Evolutionary conservation across 2,888 invertebrate genomes (phyloP), one percentile per base, ranked within the genome.

Genomic region (Mythimna loreyi): DNA sequence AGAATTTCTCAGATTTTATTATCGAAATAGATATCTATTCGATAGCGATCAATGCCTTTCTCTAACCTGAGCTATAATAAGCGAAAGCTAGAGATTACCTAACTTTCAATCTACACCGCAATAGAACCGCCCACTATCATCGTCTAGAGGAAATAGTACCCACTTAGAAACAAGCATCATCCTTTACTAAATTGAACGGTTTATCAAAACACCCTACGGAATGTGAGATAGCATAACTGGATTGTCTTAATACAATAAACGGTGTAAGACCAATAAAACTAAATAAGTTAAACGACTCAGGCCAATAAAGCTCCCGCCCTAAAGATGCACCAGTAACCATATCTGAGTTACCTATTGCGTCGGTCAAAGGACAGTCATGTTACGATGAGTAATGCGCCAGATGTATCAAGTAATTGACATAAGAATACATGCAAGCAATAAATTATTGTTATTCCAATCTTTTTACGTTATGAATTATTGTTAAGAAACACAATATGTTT

Each of bases 211-310:
- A 89, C 91, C 91, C 91, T 85, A 90, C 90, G 86, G 86, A 88
- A 87, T 85, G 73, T 83, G 84, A 87, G 89, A 90, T 91, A 91
- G 90, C 89, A 87, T 90, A 89, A 90, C 90, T 85, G 87, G 82
- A 86, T 89, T 89, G 89, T 91, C 92, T 94, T 93, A 92, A 94
- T 92, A 93, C 92, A 92, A 93, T 94, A 94, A 94, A 94, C 92
- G 93, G 87, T 89, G 91, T 89, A 90, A 91, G 86, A 74, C 86
- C 90, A 94, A 94, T 94, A 93, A 94, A 93, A 93, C 91, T 94
- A 92, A 94, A 94, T 91, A 94, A 94, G 93, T 93, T 92, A 91
- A 94, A 92, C 91, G 91, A 87, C 85, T 81, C 83, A 67, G 87
- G 85, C 87, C 91, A 91, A 93, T 93, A 92, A 93, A 92, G 87